Conservation (phyloP, 2,113 vertebrate genomes). For the Sminthopsis crassicaudata region DNA sequence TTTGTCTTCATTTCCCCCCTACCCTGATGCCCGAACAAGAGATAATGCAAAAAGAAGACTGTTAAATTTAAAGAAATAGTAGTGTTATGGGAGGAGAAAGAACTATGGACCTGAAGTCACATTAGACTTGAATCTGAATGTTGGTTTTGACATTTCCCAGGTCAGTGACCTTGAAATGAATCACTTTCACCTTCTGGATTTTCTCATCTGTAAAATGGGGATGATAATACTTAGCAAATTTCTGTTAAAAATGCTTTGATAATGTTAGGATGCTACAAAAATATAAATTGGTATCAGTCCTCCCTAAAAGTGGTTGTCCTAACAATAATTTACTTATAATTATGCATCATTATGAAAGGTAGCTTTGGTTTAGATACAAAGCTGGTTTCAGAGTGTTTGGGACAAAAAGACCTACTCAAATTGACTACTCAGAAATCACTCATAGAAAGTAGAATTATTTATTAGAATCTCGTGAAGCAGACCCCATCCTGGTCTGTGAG, state of each 20-base stretch:
- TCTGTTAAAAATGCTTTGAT: too few species aligned
- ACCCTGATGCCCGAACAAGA: neutral
- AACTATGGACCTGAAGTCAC: neutral
- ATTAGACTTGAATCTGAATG: neutral
- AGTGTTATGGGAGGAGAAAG: neutral
- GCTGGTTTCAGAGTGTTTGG: too few species aligned
- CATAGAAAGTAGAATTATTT: too few species aligned
- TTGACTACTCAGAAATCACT: too few species aligned
- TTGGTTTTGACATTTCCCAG: neutral
- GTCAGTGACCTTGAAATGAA: neutral
- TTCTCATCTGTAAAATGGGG: neutral
- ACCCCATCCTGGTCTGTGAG: too few species aligned
- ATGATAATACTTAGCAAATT: too few species aligned
- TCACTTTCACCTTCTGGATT: neutral
- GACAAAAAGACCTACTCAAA: too few species aligned
- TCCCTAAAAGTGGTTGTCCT: neutral
- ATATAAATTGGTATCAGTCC: neutral
- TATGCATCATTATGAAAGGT: too few species aligned
- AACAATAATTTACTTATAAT: neutral
- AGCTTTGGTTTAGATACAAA: too few species aligned
- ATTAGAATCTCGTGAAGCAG: too few species aligned
- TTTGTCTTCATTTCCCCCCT: neutral
- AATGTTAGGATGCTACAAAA: neutral
- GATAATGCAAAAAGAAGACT: neutral
- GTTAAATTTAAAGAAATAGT: neutral